Evolutionary conservation across 2,888 invertebrate genomes (phyloP).

Genomic region (Melipona bicolor): DNA sequence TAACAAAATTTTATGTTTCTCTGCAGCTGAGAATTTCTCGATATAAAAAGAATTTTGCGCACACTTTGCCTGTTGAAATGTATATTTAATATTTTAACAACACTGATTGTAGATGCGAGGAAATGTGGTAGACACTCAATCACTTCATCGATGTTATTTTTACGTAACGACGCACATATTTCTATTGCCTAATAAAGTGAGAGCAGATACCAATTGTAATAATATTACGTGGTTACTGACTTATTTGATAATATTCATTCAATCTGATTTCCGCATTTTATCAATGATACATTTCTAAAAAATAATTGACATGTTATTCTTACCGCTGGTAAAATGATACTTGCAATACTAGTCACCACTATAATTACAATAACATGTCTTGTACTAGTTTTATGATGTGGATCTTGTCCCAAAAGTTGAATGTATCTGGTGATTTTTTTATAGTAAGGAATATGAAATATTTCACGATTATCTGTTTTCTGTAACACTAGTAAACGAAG

Average conservation of each 20-base stretch:
- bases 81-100: slow-evolving; percentile 10
- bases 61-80: slow-evolving; percentile 18
- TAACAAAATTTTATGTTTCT: background rate
- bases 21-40: background rate
- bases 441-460: slow-evolving; percentile 25
- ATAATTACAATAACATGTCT: background rate
- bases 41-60: background rate
- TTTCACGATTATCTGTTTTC: background rate
- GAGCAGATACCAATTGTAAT: background rate
- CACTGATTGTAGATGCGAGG: background rate
- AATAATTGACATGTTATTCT: background rate
- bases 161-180: background rate
- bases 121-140: background rate
- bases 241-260: background rate
- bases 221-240: background rate
- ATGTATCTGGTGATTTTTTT: background rate
- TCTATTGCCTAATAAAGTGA: background rate
- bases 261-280: background rate
- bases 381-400: background rate
- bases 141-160: background rate
- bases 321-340: slow-evolving; percentile 13
- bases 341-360: background rate
- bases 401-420: slow-evolving; percentile 11
- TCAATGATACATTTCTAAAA: background rate
- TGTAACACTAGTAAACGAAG: background rate